phyloP scores from a whole-genome alignment of 2,113 vertebrate species.

The Calypte anna region DNA sequence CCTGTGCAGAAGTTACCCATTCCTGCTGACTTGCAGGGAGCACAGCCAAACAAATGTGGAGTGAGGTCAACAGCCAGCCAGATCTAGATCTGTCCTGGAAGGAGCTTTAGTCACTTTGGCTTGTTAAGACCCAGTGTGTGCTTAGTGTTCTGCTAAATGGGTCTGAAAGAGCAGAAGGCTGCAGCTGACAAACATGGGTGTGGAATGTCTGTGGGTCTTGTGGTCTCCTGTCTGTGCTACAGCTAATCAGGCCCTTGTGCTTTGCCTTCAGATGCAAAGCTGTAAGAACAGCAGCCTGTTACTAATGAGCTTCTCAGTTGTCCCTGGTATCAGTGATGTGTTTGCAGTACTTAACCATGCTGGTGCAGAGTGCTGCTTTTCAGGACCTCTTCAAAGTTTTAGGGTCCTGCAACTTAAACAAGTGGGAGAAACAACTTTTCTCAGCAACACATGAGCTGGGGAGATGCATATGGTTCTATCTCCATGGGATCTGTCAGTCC shows the following conservation, averaged over 20 bases:
- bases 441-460: not conserved
- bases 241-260: not conserved
- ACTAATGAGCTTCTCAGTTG: not conserved
- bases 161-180: not conserved
- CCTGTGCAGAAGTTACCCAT: not conserved
- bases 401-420: not conserved
- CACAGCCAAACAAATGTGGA: not conserved
- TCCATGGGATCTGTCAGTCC: not conserved
- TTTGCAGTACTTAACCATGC: not conserved
- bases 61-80: accelerated
- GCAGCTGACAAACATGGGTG: not conserved
- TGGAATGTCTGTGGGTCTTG: not conserved
- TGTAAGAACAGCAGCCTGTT: not conserved
- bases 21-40: not conserved
- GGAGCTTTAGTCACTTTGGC: not conserved
- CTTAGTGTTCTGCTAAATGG: not conserved
- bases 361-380: not conserved
- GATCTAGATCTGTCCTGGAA: not conserved
- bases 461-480: not conserved
- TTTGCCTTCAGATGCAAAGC: not conserved
- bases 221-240: not conserved
- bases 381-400: not conserved
- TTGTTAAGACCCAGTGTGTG: not conserved
- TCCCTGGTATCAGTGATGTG: not conserved
- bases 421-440: not conserved